Base-by-base conservation (phyloP, 2,888 invertebrate species). In the Galerucella calmariensis region DNA sequence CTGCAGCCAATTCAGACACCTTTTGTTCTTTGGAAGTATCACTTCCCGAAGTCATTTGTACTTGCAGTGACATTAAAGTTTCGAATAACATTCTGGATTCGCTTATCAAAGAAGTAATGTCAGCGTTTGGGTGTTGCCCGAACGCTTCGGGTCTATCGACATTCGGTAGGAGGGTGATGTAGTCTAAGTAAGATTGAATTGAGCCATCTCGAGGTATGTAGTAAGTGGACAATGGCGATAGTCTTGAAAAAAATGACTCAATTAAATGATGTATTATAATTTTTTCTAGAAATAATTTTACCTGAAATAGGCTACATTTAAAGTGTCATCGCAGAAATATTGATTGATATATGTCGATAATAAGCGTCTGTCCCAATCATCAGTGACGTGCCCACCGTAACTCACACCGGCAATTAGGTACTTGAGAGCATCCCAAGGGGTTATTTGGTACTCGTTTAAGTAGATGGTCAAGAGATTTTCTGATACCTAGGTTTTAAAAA, bases 111-210 rank as follows among this genome's bases (percentile, higher is more conserved):
- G 95, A 95, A 5, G 95, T 92, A 78, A 97, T 95, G 85, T 97
- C 97, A 0, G 96, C 96, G 81, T 97, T 96, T 2, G 94, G 92
- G 87, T 97, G 96, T 84, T 97, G 96, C 0, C 97, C 97, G 82
- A 97, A 94, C 0, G 94, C 94, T 88, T 96, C 96, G 0, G 97
- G 96, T 79, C 93, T 92, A 86, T 97, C 97, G 71, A 91, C 88
- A 67, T 88, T 91, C 2, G 97, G 97, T 81, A 96, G 88, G 84
- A 94, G 89, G 79, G 92, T 92, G 78, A 96, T 91, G 86, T 94
- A 94, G 86, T 96, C 95, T 67, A 92, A 90, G 88, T 96, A 96
- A 6, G 94, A 93, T 82, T 93, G 92, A 74, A 96, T 86, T 74
- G 94, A 92, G 63, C 95, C 96, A 85, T 96, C 96, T 61, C 91